A percentile compares a stretch with the other conserved stretches of the same genome.
phyloP scores from a whole-genome alignment of 2,797 vertebrate species.

The Hippopotamyrus pictus region DNA sequence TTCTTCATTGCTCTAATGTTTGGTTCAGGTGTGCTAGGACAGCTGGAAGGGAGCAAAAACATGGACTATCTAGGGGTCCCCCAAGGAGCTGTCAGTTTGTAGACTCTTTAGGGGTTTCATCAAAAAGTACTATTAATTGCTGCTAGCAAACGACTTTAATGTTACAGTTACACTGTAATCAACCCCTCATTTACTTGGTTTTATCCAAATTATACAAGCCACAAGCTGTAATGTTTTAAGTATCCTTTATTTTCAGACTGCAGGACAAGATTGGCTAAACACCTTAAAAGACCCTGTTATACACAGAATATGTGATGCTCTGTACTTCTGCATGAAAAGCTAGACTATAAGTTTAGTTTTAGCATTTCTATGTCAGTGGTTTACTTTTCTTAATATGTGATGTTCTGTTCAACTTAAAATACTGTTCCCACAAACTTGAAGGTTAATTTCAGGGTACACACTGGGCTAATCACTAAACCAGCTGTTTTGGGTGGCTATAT shows the following conservation, averaged over 20 bases:
- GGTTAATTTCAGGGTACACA: background rate
- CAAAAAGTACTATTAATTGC: background rate
- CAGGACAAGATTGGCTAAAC: background rate
- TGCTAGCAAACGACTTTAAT: background rate
- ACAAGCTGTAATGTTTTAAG: background rate
- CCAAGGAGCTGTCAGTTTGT: background rate
- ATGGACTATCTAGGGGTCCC: background rate
- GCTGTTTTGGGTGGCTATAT: background rate
- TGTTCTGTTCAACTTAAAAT: conserved; percentile 27
- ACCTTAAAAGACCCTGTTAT: background rate
- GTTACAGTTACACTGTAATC: background rate
- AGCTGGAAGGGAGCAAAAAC: background rate
- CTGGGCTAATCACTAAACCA: background rate
- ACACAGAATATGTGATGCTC: background rate
- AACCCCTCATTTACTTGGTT: background rate
- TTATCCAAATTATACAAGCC: background rate
- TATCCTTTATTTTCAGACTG: background rate
- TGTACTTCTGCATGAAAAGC: background rate
- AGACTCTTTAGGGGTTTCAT: background rate
- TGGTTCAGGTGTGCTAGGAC: background rate
- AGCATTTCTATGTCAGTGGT: background rate
- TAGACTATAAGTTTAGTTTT: background rate
- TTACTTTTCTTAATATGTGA: background rate
- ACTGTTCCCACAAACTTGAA: conserved; percentile 7
- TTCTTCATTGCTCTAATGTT: background rate